A percentile compares a stretch with the other conserved stretches of the same genome.
phyloP scores from a whole-genome alignment of 2,888 invertebrate genomes.

The Catocala sponsa region DNA sequence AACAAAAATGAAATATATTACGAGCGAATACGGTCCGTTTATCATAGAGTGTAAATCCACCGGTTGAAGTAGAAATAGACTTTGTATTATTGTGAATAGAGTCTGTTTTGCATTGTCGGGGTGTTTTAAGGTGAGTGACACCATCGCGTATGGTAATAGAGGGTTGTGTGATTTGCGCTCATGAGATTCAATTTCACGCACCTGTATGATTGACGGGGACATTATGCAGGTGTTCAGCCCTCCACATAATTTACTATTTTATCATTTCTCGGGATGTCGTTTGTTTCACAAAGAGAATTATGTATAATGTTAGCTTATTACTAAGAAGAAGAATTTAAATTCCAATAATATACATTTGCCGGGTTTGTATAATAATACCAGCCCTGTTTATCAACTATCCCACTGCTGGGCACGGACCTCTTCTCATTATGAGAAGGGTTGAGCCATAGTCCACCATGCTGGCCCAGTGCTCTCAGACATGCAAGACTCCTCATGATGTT shows the following conservation, averaged over 20 bases:
- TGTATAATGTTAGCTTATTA: constrained; percentile 31
- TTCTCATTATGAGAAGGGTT: too few relatives aligned
- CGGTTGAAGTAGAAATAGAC: constrained; percentile 34
- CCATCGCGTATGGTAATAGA: constrained; percentile 70
- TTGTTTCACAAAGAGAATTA: constrained; percentile 53
- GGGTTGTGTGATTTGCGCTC: constrained; percentile 81
- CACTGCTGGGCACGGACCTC: too few relatives aligned
- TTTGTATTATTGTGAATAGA: constrained; percentile 41
- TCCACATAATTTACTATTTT: constrained; percentile 77
- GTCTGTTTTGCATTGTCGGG: constrained; percentile 47
- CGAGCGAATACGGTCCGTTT: constrained; percentile 55
- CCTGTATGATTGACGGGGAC: constrained; percentile 80
- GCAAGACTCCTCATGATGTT: too few relatives aligned
- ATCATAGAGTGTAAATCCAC: constrained; percentile 50
- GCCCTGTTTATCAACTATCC: too few relatives aligned
- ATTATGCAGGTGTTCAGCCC: constrained; percentile 77
- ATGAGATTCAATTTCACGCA: constrained; percentile 85
- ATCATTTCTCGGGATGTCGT: constrained; percentile 64
- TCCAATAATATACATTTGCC: background rate
- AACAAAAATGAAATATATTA: constrained; percentile 61
- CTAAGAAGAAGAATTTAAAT: constrained; percentile 12
- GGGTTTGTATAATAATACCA: too few relatives aligned
- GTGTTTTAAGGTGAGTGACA: constrained; percentile 57
- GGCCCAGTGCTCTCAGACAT: too few relatives aligned
- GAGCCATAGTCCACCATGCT: too few relatives aligned